A percentile compares a stretch with the other conserved stretches of the same genome.
Evolutionary conservation across 2,113 vertebrate genomes (phyloP).

Genomic region (Excalfactoria chinensis): DNA sequence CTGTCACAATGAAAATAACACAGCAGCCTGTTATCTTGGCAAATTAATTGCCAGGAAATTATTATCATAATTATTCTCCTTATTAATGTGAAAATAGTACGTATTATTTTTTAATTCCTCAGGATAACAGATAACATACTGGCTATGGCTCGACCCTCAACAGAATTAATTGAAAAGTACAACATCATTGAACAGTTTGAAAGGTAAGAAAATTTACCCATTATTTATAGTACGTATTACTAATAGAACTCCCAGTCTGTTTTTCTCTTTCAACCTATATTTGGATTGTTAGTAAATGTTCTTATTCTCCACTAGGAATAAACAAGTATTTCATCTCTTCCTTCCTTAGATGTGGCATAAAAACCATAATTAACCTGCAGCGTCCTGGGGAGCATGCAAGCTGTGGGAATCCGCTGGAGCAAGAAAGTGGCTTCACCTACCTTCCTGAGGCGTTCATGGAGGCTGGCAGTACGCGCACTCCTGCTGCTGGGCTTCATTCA

Average conservation of each 20-base stretch:
- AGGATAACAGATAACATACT: slow-evolving; percentile 97
- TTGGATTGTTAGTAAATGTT: slow-evolving; percentile 34
- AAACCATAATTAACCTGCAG: slow-evolving; percentile 96
- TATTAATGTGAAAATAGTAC: background rate
- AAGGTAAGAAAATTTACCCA: slow-evolving; percentile 76
- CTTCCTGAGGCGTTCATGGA: slow-evolving; percentile 95
- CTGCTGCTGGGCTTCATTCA: slow-evolving; percentile 55
- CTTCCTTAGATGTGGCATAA: slow-evolving; percentile 85
- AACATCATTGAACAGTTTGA: slow-evolving; percentile 91
- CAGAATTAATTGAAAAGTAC: slow-evolving; percentile 93
- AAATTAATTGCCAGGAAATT: background rate
- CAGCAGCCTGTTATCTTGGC: background rate
- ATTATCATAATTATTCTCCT: background rate
- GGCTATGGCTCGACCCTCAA: slow-evolving; percentile 96
- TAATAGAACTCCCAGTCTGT: background rate
- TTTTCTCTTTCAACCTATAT: slow-evolving; percentile 33
- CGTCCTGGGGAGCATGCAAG: slow-evolving; percentile 95
- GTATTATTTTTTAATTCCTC: background rate
- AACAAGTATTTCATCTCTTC: slow-evolving; percentile 48
- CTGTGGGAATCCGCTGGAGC: slow-evolving; percentile 93
- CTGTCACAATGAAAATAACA: background rate
- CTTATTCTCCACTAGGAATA: slow-evolving; percentile 50
- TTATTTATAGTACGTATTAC: background rate
- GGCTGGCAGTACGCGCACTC: slow-evolving; percentile 88
- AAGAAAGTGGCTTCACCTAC: slow-evolving; percentile 94